A percentile compares a stretch with the other conserved stretches of the same genome.
phyloP scores from a whole-genome alignment of 2,113 vertebrate genomes.

The Lamprotornis superbus region DNA sequence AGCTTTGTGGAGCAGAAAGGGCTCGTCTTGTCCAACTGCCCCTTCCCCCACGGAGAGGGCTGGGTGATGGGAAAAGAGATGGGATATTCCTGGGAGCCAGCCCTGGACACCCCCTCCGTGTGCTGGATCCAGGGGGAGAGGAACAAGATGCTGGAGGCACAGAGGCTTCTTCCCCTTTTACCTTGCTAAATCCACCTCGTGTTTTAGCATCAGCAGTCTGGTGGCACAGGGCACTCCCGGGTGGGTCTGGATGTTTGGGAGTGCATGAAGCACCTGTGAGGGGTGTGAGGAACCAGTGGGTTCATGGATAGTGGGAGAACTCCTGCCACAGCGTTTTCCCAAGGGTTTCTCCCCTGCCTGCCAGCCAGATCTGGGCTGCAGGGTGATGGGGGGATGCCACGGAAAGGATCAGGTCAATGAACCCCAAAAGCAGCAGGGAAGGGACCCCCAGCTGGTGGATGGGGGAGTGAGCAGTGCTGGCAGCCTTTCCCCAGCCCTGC shows the following conservation, averaged over 20 bases:
- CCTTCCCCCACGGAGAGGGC: not conserved
- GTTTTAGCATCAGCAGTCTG: not conserved
- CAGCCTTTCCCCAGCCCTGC: not conserved
- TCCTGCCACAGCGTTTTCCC: not conserved
- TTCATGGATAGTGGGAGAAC: accelerated
- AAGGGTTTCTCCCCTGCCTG: not conserved
- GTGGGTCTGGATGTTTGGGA: accelerated
- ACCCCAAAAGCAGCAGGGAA: not conserved
- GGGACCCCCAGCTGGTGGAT: accelerated
- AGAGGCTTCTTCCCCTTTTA: not conserved
- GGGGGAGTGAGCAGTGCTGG: not conserved
- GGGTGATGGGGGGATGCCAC: not conserved
- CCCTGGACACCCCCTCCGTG: not conserved
- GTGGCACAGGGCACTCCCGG: not conserved
- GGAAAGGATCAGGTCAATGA: not conserved
- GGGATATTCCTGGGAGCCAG: not conserved
- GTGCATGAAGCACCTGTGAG: not conserved
- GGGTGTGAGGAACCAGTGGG: not conserved
- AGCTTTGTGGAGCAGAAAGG: conserved; percentile 7
- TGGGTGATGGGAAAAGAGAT: not conserved
- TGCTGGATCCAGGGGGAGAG: not conserved
- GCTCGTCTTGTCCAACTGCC: not conserved
- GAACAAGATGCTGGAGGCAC: not conserved
- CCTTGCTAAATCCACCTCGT: not conserved
- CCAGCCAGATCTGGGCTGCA: accelerated